These are phyloP conservation scores for Ladona fulva DNA, from an alignment of 1,140 invertebrate genomes.

Conservation along the genomic window DNA sequence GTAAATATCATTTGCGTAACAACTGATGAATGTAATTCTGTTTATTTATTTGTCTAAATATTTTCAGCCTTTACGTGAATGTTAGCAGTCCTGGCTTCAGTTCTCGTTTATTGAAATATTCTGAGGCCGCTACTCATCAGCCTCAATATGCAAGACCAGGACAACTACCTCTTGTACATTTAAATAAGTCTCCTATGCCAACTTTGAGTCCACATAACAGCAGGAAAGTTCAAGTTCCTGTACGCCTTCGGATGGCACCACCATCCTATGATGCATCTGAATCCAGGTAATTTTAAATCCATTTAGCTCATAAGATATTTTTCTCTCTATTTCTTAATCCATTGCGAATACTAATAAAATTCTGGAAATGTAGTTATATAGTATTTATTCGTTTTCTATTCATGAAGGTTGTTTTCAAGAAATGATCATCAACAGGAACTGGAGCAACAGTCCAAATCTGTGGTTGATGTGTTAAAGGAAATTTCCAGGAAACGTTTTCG, in stretches of 20 bases:
- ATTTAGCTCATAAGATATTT: no score
- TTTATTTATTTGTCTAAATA: neutral
- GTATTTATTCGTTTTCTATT: no score
- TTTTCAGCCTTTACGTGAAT: slow-evolving; percentile 33
- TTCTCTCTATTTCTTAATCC: no score
- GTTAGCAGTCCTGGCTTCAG: slow-evolving; percentile 37
- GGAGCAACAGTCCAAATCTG: neutral
- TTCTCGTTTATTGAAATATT: slow-evolving; percentile 35
- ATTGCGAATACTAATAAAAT: no score
- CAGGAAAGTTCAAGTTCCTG: slow-evolving; percentile 28
- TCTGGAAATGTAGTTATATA: no score
- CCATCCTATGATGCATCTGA: slow-evolving; percentile 21
- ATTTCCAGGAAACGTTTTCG: neutral
- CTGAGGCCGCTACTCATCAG: slow-evolving; percentile 34
- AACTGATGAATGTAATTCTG: no score
- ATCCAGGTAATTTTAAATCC: neutral
- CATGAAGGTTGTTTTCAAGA: no score
- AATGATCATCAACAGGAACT: no score
- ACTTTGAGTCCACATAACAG: slow-evolving; percentile 22
- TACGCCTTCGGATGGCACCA: slow-evolving; percentile 35
- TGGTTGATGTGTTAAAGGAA: neutral
- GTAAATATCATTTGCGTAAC: neutral
- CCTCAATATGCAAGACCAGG: slow-evolving; percentile 33
- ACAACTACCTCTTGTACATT: slow-evolving; percentile 38
- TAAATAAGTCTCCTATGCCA: slow-evolving; percentile 24